phyloP scores from a whole-genome alignment of 2,888 invertebrate genomes.

The Pyrocoelia pectoralis region DNA sequence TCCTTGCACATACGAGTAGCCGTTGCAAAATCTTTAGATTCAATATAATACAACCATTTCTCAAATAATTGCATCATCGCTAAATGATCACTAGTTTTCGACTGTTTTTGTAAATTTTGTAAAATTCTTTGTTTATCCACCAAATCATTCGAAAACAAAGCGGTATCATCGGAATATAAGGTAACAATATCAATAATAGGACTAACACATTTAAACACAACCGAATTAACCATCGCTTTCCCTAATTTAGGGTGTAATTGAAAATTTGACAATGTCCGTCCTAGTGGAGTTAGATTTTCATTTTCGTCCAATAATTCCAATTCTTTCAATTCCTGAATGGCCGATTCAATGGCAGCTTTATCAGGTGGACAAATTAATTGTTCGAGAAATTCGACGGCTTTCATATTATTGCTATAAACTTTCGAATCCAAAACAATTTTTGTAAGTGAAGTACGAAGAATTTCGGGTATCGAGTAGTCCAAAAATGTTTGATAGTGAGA shows the following conservation, averaged over 20 bases:
- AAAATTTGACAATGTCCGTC: constrained; percentile 61
- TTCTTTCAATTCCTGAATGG: constrained; percentile 68
- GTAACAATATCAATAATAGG: constrained; percentile 63
- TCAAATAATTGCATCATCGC: constrained; percentile 66
- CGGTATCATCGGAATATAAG: constrained; percentile 61
- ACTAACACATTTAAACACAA: constrained; percentile 64
- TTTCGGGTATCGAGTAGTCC: constrained; percentile 68
- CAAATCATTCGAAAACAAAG: constrained; percentile 64
- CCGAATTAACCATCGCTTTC: constrained; percentile 67
- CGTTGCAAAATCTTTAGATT: constrained; percentile 46
- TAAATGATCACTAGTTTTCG: constrained; percentile 68
- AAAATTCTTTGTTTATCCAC: constrained; percentile 63
- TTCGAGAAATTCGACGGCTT: constrained; percentile 66
- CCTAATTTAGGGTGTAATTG: constrained; percentile 69
- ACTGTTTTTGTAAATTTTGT: constrained; percentile 62
- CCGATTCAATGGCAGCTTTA: constrained; percentile 61
- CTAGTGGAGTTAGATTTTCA: constrained; percentile 72
- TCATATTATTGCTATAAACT: constrained; percentile 66
- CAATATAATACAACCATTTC: constrained; percentile 60
- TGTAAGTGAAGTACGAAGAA: constrained; percentile 66
- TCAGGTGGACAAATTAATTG: constrained; percentile 71
- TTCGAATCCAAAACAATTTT: constrained; percentile 68
- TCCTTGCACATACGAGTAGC: constrained; percentile 60
- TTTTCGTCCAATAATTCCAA: constrained; percentile 64
- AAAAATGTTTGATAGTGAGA: constrained; percentile 62